Evolutionary conservation across 1,140 invertebrate genomes (phyloP), one percentile per base, ranked within the genome.

Genomic region (Solen grandis): DNA sequence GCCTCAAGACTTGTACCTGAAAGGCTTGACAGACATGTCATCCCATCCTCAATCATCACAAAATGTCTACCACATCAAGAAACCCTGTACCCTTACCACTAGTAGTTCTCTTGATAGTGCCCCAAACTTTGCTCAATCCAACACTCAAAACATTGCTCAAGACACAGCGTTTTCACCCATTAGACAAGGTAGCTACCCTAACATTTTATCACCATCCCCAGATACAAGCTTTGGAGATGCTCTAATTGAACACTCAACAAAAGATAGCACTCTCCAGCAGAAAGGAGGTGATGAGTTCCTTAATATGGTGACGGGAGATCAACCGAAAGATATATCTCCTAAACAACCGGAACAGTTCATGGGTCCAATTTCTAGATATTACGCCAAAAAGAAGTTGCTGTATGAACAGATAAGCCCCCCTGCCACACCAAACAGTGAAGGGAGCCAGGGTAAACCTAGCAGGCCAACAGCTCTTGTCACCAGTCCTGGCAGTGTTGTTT

Each of bases 331-430:
- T 10, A 46, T 10, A 46, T 46, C 41, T 41, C 22, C 33, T 4
- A 60, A 59, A 73, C n/a, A 8, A 38, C 60, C 70, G 8, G 70
- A 73, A 16, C 33, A 33, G 46, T 60, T 59, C 60, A 54, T 73
- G 55, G 70, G 54, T 27, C 70, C 70, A 29, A 35, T 73, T 0
- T 38, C 55, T 1, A 73, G 57, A 25, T 60, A 60, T 27, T 73
- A 59, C 22, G 4, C 10, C 19, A 29, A 57, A 25, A 72, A 33
- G 25, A 38, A 35, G 41, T 35, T 60, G 27, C 36, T 73, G 55
- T 78, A 78, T 60, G 75, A 78, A 29, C 62, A 65, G 25, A 78
- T 78, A 13, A 78, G 63, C 38, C 75, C 75, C 31, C 75, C 75
- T 38, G 75, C 33, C n/a, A 78, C 75, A 1, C 75, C 75, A 36